phyloP scores from a whole-genome alignment of 2,888 invertebrate species.

The Fissipunctia ypsillon region DNA sequence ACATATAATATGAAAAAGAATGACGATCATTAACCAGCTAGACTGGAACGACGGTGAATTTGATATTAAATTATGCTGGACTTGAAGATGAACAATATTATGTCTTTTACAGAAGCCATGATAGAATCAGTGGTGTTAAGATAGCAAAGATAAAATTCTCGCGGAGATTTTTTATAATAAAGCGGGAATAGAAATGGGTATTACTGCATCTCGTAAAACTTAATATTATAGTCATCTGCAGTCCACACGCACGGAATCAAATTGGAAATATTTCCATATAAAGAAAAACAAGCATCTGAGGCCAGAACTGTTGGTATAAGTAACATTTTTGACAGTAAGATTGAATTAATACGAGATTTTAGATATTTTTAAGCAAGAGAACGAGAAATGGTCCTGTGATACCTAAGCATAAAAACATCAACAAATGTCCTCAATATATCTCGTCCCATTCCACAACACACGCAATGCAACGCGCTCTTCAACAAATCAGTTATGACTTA shows the following conservation, averaged over 20 bases:
- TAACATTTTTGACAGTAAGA: neutral
- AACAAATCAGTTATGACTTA: constrained; percentile 74
- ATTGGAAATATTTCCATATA: neutral
- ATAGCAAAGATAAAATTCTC: constrained; percentile 14
- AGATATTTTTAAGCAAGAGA: neutral
- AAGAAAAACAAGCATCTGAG: neutral
- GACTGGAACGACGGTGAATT: constrained; percentile 49
- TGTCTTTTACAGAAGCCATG: constrained; percentile 13
- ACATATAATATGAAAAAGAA: constrained; percentile 63
- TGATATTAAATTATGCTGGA: constrained; percentile 46
- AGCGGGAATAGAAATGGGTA: neutral
- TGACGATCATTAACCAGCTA: constrained; percentile 59
- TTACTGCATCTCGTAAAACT: constrained; percentile 19
- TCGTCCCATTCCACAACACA: constrained; percentile 38
- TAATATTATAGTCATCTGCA: neutral
- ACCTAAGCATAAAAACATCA: neutral
- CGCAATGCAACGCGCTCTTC: constrained; percentile 56
- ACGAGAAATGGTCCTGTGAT: neutral
- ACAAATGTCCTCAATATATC: constrained; percentile 5
- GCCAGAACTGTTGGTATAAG: too few species aligned
- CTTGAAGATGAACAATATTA: constrained; percentile 2
- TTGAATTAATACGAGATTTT: neutral
- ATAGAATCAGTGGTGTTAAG: constrained; percentile 19
- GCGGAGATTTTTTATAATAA: constrained; percentile 12
- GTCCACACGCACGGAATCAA: neutral